These are phyloP conservation scores for Ariopsis seemanni DNA, from an alignment of 2,113 vertebrate species.

Conservation along the genomic window DNA sequence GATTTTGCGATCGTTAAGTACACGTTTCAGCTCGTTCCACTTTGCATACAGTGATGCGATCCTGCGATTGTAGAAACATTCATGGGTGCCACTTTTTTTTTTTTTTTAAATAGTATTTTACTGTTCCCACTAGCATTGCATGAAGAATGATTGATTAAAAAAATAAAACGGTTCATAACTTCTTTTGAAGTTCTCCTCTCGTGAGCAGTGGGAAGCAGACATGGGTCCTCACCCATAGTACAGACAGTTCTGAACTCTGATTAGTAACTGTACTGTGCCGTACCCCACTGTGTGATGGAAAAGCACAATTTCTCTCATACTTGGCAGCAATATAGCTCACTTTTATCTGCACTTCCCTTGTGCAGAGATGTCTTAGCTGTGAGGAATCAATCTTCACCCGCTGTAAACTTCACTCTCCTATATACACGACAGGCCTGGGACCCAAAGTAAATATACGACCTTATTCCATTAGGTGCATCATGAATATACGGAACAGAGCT, in stretches of 20 bases:
- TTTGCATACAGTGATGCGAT: too few species aligned
- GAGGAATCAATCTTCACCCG: constrained; percentile 24
- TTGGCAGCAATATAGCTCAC: neutral
- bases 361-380: constrained; percentile 18
- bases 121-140: neutral
- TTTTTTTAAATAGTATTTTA: neutral
- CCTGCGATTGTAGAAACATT: neutral
- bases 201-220: neutral
- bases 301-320: neutral
- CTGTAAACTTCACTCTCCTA: constrained; percentile 16
- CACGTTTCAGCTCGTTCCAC: too few species aligned
- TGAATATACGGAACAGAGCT: constrained; percentile 47
- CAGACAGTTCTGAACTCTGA: neutral
- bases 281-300: neutral
- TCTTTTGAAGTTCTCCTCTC: neutral
- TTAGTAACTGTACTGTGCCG: neutral
- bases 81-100: neutral
- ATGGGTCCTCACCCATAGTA: neutral
- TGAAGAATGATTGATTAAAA: neutral
- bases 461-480: constrained; percentile 50
- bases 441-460: constrained; percentile 46
- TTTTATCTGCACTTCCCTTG: constrained; percentile 21
- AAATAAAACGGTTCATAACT: neutral
- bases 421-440: neutral
- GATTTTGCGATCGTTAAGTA: too few species aligned